Percentiles rank a stretch among this genome's conserved stretches.
Evolutionary conservation across 2,113 vertebrate genomes (phyloP).

Genomic region (Carettochelys insculpta): DNA sequence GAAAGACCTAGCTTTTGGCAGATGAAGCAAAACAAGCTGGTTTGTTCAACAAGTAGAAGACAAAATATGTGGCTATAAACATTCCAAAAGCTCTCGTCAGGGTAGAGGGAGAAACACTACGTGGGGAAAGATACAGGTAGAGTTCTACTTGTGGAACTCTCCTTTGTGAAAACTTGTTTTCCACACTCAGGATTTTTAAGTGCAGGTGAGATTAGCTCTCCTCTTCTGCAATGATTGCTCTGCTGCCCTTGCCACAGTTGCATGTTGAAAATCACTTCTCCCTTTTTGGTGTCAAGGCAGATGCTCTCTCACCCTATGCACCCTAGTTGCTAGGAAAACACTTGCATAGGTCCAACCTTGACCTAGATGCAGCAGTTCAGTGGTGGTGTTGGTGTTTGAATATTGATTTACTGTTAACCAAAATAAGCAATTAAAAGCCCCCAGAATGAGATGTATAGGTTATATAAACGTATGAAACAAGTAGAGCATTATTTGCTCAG

Average conservation of each 20-base stretch:
- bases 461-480: neutral
- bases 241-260: neutral
- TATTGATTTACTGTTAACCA: neutral
- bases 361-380: neutral
- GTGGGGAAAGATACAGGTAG: neutral
- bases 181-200: neutral
- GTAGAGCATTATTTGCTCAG: neutral
- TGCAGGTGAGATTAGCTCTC: neutral
- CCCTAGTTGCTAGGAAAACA: neutral
- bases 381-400: neutral
- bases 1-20: neutral
- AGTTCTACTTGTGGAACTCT: neutral
- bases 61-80: neutral
- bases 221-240: neutral
- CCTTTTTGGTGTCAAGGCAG: neutral
- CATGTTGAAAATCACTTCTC: neutral
- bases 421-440: neutral
- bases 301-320: neutral
- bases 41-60: neutral
- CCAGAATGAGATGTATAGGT: accelerated
- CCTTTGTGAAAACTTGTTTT: neutral
- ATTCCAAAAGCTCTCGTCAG: neutral
- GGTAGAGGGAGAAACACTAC: neutral
- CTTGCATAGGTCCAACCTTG: accelerated
- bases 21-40: neutral